phyloP scores from a whole-genome alignment of 2,797 vertebrate species.

The Myripristis jacobus region DNA sequence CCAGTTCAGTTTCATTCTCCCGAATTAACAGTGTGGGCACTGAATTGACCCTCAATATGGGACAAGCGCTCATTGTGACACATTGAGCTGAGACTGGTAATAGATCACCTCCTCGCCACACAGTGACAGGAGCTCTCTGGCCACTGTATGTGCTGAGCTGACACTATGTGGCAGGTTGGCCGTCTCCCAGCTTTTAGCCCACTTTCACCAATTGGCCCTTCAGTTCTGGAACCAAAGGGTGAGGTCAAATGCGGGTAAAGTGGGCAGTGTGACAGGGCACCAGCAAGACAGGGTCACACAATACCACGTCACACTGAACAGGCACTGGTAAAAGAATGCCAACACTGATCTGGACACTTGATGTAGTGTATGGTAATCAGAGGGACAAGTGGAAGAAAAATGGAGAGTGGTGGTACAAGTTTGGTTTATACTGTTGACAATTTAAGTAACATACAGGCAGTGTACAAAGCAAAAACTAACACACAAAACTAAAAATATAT shows the following conservation, averaged over 20 bases:
- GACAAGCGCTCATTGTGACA: constrained; percentile 40
- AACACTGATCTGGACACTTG: constrained; percentile 4
- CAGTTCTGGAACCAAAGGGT: background rate
- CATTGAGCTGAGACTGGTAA: constrained; percentile 34
- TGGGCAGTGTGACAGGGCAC: constrained; percentile 1
- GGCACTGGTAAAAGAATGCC: constrained; percentile 3
- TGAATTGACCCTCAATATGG: constrained; percentile 5
- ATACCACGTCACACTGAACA: background rate
- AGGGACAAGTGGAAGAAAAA: background rate
- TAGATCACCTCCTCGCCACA: constrained; percentile 46
- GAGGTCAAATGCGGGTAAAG: constrained; percentile 25
- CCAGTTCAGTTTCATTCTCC: too few species aligned
- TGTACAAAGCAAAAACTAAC: background rate
- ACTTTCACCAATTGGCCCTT: constrained; percentile 9
- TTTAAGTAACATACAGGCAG: background rate
- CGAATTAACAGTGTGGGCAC: background rate
- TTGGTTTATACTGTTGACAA: background rate
- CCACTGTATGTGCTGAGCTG: constrained; percentile 46
- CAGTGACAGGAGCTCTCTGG: constrained; percentile 23
- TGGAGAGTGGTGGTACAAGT: background rate
- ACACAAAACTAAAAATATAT: background rate
- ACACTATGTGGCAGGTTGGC: constrained; percentile 46
- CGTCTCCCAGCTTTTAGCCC: constrained; percentile 11
- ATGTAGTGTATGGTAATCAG: background rate
- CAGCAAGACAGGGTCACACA: constrained; percentile 6